A percentile compares a stretch with the other conserved stretches of the same genome.
phyloP scores from a whole-genome alignment of 2,113 vertebrate genomes.

The Sinocyclocheilus maitianheensis region DNA sequence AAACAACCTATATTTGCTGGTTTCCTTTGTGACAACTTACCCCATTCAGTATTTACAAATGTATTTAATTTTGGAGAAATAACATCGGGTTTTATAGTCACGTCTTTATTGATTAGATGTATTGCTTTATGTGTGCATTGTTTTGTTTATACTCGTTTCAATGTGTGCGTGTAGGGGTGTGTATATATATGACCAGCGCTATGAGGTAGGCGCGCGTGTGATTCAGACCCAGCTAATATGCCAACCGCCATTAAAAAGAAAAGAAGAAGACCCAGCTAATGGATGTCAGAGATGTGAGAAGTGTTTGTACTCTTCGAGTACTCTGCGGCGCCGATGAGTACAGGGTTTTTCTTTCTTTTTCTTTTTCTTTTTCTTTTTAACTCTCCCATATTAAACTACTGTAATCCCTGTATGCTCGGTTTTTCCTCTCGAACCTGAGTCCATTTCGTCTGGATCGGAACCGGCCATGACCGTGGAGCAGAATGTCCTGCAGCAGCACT shows the following conservation, averaged over 20 bases:
- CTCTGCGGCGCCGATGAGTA: slow-evolving; percentile 60
- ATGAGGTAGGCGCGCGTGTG: slow-evolving; percentile 21
- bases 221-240: slow-evolving; percentile 66
- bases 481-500: slow-evolving; percentile 93
- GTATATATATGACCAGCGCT: background rate
- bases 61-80: background rate
- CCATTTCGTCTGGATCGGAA: slow-evolving; percentile 49
- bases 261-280: slow-evolving; percentile 66
- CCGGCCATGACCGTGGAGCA: slow-evolving; percentile 96
- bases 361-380: slow-evolving; percentile 48
- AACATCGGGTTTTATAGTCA: background rate
- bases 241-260: too few species aligned
- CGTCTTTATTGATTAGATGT: background rate
- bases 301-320: slow-evolving; percentile 61
- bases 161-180: background rate
- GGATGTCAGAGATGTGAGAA: slow-evolving; percentile 50
- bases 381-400: background rate
- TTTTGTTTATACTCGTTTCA: background rate
- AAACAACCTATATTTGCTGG: background rate
- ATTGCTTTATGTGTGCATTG: background rate
- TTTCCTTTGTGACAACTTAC: background rate
- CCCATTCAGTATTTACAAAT: background rate
- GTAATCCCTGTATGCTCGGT: slow-evolving; percentile 38
- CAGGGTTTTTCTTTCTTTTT: slow-evolving; percentile 56
- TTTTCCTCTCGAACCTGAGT: slow-evolving; percentile 54